These are phyloP conservation scores for Mimachlamys varia DNA, from an alignment of 2,888 invertebrate genomes.

Conservation along the genomic window DNA sequence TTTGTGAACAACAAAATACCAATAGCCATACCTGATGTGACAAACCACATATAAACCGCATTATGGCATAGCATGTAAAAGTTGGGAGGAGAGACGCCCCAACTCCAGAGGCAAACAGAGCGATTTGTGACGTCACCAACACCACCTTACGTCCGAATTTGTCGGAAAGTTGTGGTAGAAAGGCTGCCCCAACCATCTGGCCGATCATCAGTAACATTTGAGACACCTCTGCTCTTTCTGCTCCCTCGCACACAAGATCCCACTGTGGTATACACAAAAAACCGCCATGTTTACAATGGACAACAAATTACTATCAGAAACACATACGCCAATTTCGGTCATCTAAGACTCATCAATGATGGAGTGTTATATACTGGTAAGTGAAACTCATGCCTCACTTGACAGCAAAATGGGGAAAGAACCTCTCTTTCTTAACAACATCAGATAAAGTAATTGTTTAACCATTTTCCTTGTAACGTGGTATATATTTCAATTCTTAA, in stretches of 20 bases:
- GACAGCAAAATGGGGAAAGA: too few relatives aligned
- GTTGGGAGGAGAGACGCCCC: not conserved
- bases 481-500: too few relatives aligned
- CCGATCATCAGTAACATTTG: constrained; percentile 8
- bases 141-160: not conserved
- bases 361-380: too few relatives aligned
- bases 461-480: too few relatives aligned
- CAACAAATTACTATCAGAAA: too few relatives aligned
- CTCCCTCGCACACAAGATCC: not conserved
- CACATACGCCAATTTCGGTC: too few relatives aligned
- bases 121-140: not conserved
- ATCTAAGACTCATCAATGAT: too few relatives aligned
- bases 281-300: too few relatives aligned
- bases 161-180: not conserved
- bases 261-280: not conserved
- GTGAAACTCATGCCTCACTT: too few relatives aligned
- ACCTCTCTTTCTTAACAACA: too few relatives aligned
- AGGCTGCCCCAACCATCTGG: not conserved
- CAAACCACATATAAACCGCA: not conserved
- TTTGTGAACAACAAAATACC: not conserved
- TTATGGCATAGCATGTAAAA: not conserved
- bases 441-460: too few relatives aligned
- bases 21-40: not conserved
- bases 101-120: not conserved
- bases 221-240: not conserved